Base-by-base conservation (phyloP, 35 echinoderm and acorn worm genomes). In the Acanthaster planci region DNA sequence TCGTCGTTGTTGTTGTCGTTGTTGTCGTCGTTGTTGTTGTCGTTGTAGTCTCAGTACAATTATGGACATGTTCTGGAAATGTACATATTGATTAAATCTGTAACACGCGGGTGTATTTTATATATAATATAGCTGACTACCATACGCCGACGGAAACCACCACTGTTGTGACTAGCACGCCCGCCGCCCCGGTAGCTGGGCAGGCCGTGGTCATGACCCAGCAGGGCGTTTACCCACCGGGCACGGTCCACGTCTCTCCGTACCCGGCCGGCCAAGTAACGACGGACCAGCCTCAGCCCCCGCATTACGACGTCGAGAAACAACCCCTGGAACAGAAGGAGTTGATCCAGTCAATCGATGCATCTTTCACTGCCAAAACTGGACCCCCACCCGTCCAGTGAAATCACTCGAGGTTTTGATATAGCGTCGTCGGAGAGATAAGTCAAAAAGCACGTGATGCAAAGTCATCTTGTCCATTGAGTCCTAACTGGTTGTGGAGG, bases 41-140 rank as follows among this genome's bases (percentile, higher is more conserved):
- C n/a, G n/a, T n/a, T n/a, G n/a, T n/a, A n/a, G n/a, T n/a, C 42
- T 12, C 42, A 47, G 12, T 47, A 6, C 12, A 6, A 47, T 47
- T 47, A n/a, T 47, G 42, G 4, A 47, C 42, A 47, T 47, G 4
- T 47, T 47, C 42, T 47, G 12, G 42, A 4, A 47, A 47, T 47
- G 4, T 47, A 47, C 12, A 4, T 4, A 47, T 47, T 47, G 42
- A 4, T 47, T 47, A 47, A 6, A 6, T 47, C 42, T 47, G 42
- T 47, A 47, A 6, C 4, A 47, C 4, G 4, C 42, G 12, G 12
- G n/a, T n/a, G n/a, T n/a, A 47, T 47, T 47, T 47, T 47, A 47
- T 47, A 47, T 47, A 47, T 12, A 47, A 47, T 47, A 12, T 47
- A 72, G 64, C 64, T 29, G 64, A 72, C 64, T 72, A 72, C 64